These are phyloP conservation scores for Acanthurus tractus DNA, from an alignment of 2,797 vertebrate species.

Conservation along the genomic window DNA sequence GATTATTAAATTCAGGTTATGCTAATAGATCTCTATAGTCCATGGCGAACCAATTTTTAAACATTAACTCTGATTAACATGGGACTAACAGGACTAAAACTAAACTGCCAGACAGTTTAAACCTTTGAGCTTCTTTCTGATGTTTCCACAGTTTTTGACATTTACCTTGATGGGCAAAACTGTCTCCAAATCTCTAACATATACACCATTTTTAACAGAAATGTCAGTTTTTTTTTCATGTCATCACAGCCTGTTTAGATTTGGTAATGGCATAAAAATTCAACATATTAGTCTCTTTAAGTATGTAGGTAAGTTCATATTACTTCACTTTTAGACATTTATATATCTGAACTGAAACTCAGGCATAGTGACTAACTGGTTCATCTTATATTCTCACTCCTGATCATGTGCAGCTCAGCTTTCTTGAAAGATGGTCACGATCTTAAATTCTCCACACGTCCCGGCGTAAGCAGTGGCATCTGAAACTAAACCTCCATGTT, in stretches of 20 bases:
- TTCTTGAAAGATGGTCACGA: constrained; percentile 19
- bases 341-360: background rate
- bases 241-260: background rate
- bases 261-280: background rate
- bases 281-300: background rate
- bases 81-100: no score
- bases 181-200: no score
- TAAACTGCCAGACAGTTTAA: no score
- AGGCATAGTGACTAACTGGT: constrained; percentile 6
- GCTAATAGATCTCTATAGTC: no score
- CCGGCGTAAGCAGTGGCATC: constrained; percentile 9
- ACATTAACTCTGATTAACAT: no score
- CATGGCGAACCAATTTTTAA: no score
- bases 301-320: background rate
- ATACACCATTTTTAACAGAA: background rate
- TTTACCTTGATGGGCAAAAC: no score
- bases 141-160: no score
- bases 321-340: constrained; percentile 6
- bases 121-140: no score
- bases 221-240: background rate
- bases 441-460: constrained; percentile 5
- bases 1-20: no score
- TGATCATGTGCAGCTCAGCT: constrained; percentile 28
- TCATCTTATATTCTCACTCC: constrained; percentile 4
- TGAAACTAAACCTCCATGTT: constrained; percentile 27